Evolutionary conservation across 2,113 vertebrate species (phyloP).

Genomic region (Holacanthus passer): DNA sequence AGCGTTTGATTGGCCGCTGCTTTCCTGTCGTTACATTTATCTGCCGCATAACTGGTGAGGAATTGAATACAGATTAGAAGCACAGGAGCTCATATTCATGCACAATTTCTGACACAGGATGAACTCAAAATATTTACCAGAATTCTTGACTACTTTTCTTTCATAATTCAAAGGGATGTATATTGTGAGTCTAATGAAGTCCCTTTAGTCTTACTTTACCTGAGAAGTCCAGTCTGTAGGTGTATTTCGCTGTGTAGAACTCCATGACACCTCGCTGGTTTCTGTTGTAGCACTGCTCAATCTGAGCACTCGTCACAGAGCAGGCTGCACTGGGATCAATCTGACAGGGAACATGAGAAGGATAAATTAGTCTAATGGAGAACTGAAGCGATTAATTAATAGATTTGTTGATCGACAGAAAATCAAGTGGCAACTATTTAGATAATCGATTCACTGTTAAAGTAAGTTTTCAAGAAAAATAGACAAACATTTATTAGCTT

Average conservation of each 20-base stretch:
- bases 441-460: background rate
- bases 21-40: slow-evolving; percentile 93
- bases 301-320: slow-evolving; percentile 94
- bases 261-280: slow-evolving; percentile 91
- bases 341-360: slow-evolving; percentile 78
- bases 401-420: background rate
- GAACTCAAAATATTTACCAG: background rate
- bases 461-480: background rate
- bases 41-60: slow-evolving; percentile 91
- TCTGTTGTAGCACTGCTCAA: slow-evolving; percentile 92
- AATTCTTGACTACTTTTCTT: background rate
- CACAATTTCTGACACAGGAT: background rate
- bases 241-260: slow-evolving; percentile 95
- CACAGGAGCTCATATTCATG: background rate
- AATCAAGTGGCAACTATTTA: background rate
- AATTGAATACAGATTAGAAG: slow-evolving; percentile 28
- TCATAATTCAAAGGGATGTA: background rate
- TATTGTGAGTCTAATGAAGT: background rate
- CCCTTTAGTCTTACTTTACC: slow-evolving; percentile 71
- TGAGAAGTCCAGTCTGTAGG: slow-evolving; percentile 93
- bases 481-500: background rate
- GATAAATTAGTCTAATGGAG: background rate
- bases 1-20: slow-evolving; percentile 93
- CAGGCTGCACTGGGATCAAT: slow-evolving; percentile 91
- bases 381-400: background rate